These are phyloP conservation scores for Gastrophysa polygoni DNA, from an alignment of 2,888 invertebrate genomes.

Conservation along the genomic window DNA sequence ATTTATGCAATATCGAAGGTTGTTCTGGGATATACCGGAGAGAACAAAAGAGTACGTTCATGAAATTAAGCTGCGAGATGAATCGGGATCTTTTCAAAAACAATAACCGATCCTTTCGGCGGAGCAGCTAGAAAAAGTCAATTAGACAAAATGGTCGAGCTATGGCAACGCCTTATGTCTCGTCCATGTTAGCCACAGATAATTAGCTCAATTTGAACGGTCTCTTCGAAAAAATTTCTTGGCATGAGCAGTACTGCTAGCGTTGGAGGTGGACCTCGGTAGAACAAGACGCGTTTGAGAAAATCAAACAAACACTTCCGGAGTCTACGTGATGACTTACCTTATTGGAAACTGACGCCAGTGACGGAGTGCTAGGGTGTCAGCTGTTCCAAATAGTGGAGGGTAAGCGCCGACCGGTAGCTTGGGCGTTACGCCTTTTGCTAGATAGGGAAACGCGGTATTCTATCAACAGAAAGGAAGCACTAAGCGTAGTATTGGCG, in stretches of 20 bases:
- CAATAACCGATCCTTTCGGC: slow-evolving; percentile 2
- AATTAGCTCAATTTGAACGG: too few species aligned
- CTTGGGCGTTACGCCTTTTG: background rate
- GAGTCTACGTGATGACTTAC: slow-evolving; percentile 1
- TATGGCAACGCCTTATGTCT: too few species aligned
- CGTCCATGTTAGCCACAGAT: background rate
- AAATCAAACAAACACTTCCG: background rate
- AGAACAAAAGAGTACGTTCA: slow-evolving; percentile 16
- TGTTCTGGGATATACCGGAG: slow-evolving; percentile 13
- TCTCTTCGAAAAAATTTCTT: background rate
- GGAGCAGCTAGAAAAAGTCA: too few species aligned
- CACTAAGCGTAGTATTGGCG: background rate
- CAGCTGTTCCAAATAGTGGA: background rate
- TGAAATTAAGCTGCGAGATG: slow-evolving; percentile 9
- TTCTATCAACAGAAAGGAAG: background rate
- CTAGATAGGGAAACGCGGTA: background rate
- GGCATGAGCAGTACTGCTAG: background rate
- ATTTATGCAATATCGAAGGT: too few species aligned
- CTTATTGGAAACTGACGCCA: slow-evolving; percentile 5
- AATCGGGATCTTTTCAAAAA: slow-evolving; percentile 10
- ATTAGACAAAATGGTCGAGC: too few species aligned
- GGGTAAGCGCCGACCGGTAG: background rate
- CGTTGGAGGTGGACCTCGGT: background rate
- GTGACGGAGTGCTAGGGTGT: background rate
- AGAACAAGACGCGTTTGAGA: background rate